Percentiles rank a stretch among this genome's conserved stretches.
Evolutionary conservation across 2,113 vertebrate genomes (phyloP).

Genomic region (Misgurnus mizolepis): DNA sequence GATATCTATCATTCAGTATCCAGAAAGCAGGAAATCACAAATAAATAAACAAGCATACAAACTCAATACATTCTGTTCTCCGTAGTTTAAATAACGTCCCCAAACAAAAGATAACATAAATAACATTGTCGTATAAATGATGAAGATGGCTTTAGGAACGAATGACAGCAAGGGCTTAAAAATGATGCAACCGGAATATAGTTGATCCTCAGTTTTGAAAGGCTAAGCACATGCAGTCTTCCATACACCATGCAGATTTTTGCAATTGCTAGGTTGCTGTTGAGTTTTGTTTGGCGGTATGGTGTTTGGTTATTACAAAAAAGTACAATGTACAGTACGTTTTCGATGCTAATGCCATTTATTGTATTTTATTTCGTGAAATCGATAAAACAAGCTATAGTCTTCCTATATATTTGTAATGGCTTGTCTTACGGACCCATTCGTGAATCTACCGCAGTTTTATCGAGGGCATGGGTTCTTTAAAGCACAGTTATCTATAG

Average conservation of each 20-base stretch:
- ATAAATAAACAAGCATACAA: neutral
- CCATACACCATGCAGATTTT: constrained; percentile 75
- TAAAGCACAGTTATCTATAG: constrained; percentile 62
- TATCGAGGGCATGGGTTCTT: constrained; percentile 70
- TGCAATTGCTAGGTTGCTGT: constrained; percentile 67
- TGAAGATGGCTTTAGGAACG: constrained; percentile 64
- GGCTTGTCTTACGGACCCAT: constrained; percentile 66
- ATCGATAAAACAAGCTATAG: constrained; percentile 59
- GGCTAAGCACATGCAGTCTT: constrained; percentile 79
- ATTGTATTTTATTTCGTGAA: constrained; percentile 61
- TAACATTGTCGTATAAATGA: constrained; percentile 50
- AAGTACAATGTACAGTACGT: constrained; percentile 54
- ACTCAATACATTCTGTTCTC: neutral
- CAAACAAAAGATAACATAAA: constrained; percentile 43
- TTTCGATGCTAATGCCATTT: constrained; percentile 62
- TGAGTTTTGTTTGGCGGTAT: constrained; percentile 60
- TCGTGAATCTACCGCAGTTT: constrained; percentile 62
- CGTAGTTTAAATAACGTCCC: constrained; percentile 36
- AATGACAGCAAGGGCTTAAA: constrained; percentile 74
- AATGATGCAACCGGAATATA: constrained; percentile 68
- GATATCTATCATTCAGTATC: constrained; percentile 26
- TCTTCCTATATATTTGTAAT: constrained; percentile 65
- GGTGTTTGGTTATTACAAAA: constrained; percentile 54
- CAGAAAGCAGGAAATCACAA: constrained; percentile 22
- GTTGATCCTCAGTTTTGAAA: constrained; percentile 71